Evolutionary conservation across 2,113 vertebrate genomes (phyloP).

Genomic region (Plecturocebus donacophilus): DNA sequence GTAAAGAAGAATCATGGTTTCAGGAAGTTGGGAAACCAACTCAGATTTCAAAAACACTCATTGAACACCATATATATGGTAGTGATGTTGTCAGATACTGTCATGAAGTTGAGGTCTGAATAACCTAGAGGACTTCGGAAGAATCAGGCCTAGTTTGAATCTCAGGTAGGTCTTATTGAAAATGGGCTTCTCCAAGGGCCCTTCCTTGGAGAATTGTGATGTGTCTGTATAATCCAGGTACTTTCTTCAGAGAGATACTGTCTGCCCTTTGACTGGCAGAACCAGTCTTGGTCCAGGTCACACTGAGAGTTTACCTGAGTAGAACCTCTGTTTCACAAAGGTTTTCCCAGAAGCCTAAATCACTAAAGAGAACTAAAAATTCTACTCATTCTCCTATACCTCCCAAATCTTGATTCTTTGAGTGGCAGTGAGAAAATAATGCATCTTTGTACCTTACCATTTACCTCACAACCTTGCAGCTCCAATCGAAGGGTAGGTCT

Average conservation of each 20-base stretch:
- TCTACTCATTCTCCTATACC: neutral
- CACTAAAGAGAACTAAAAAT: neutral
- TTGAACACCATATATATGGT: neutral
- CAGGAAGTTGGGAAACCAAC: neutral
- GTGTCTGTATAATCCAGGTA: no score
- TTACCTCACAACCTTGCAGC: slow-evolving; percentile 93
- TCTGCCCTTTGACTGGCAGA: neutral
- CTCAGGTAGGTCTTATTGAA: neutral
- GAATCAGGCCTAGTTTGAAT: neutral
- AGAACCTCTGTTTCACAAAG: neutral
- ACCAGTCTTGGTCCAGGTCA: neutral
- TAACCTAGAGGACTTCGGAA: neutral
- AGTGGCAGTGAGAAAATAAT: neutral
- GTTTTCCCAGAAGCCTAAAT: neutral
- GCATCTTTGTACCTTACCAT: slow-evolving; percentile 86
- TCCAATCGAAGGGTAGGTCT: slow-evolving; percentile 94
- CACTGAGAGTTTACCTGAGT: neutral
- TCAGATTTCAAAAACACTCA: neutral
- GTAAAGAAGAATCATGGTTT: neutral
- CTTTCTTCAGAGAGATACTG: neutral
- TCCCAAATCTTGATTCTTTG: neutral
- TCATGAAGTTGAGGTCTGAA: neutral
- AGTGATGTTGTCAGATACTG: neutral
- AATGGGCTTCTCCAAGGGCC: neutral
- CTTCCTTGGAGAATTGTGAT: neutral